Conservation (phyloP, 2,113 vertebrate species). For the Phylloscopus trochiloides region DNA sequence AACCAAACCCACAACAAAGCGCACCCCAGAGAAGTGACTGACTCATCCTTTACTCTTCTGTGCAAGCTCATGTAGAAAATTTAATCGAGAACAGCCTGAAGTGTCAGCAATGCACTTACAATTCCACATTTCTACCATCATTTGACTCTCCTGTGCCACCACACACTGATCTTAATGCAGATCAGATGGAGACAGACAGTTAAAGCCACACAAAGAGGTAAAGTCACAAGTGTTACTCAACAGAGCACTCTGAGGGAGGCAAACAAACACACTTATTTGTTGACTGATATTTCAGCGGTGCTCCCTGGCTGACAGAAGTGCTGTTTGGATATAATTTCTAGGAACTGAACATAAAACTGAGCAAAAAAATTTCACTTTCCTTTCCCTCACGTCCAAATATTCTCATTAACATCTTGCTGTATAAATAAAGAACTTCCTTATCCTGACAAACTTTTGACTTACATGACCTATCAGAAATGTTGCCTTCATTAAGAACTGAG, state of each 20-base stretch:
- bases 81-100: neutral
- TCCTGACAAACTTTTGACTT: neutral
- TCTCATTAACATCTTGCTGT: neutral
- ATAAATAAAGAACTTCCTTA: neutral
- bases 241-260: neutral
- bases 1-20: neutral
- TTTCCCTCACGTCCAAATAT: neutral
- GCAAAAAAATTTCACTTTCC: neutral
- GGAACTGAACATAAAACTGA: neutral
- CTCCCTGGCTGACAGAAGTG: neutral
- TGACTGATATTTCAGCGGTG: neutral
- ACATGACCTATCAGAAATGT: neutral
- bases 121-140: neutral
- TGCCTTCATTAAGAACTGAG: neutral
- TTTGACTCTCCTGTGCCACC: neutral
- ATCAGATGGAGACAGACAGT: neutral
- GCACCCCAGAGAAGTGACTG: neutral
- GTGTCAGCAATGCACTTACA: neutral
- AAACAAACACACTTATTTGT: neutral
- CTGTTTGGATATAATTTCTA: neutral
- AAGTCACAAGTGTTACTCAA: neutral
- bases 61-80: neutral
- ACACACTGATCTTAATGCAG: neutral
- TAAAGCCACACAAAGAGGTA: neutral
- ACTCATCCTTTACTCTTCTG: neutral